phyloP scores from a whole-genome alignment of 2,113 vertebrate species.

The Pollachius pollachius region DNA sequence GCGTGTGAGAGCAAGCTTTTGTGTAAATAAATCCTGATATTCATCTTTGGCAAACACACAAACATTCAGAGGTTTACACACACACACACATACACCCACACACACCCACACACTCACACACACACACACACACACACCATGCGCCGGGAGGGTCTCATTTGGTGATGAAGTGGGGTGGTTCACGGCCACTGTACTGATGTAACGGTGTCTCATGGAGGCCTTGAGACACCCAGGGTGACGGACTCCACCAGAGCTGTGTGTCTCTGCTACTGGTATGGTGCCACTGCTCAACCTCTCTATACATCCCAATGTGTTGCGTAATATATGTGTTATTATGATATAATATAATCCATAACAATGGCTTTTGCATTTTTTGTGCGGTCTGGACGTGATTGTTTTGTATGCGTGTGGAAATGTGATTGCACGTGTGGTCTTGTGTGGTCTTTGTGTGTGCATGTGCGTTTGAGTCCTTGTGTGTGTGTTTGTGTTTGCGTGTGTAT shows the following conservation, averaged over 20 bases:
- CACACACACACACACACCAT: slow-evolving; percentile 9
- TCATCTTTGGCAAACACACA: no score
- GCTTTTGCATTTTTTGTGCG: no score
- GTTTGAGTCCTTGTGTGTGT: no score
- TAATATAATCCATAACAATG: no score
- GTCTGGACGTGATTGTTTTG: no score
- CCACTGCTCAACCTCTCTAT: not conserved
- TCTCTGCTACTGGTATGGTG: slow-evolving; percentile 1
- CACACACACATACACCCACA: slow-evolving; percentile 12
- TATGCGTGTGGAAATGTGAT: no score
- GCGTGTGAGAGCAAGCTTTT: slow-evolving; percentile 23
- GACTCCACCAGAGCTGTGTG: slow-evolving; percentile 9
- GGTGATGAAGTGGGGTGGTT: slow-evolving; percentile 38
- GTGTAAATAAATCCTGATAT: no score
- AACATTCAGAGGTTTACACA: slow-evolving; percentile 4
- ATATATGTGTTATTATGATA: no score
- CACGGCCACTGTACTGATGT: slow-evolving; percentile 38
- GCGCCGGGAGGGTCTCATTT: slow-evolving; percentile 43
- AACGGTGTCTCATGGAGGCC: slow-evolving; percentile 20
- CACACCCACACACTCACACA: slow-evolving; percentile 13
- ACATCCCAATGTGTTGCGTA: not conserved
- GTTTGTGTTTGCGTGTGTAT: no score
- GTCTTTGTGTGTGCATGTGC: no score
- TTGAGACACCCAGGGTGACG: slow-evolving; percentile 1
- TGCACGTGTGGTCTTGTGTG: no score